A percentile compares a stretch with the other conserved stretches of the same genome.
Conservation (phyloP, 2,113 vertebrate genomes). For the Axis porcinus region DNA sequence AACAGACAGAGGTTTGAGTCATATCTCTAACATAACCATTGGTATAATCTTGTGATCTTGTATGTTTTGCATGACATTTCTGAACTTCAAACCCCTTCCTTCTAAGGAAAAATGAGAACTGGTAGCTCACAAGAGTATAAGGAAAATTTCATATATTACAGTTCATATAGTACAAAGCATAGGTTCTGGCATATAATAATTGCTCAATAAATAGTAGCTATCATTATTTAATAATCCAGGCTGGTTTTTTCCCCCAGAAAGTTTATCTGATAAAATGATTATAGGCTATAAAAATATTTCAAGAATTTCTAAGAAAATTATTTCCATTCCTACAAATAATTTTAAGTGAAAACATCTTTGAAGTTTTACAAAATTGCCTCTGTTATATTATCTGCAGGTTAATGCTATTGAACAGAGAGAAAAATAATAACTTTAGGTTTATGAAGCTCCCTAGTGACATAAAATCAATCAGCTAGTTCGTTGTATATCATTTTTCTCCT, state of each 20-base stretch:
- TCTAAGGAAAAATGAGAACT: not conserved
- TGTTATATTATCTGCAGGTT: not conserved
- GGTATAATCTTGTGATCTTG: not conserved
- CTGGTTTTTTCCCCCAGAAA: not conserved
- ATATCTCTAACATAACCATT: not conserved
- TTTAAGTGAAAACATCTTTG: not conserved
- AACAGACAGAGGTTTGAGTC: not conserved
- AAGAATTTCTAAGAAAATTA: not conserved
- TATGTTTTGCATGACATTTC: not conserved
- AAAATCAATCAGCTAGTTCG: conserved; percentile 42
- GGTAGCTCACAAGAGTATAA: not conserved
- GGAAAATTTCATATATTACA: not conserved
- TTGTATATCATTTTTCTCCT: conserved; percentile 2
- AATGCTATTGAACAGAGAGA: not conserved
- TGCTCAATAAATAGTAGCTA: not conserved
- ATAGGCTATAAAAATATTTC: not conserved
- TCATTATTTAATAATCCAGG: not conserved
- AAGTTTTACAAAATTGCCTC: not conserved
- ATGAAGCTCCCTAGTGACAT: conserved; percentile 1
- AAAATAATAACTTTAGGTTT: conserved; percentile 46
- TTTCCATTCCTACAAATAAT: not conserved
- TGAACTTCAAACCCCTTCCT: not conserved
- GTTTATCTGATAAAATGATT: not conserved
- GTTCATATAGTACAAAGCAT: not conserved
- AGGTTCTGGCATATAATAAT: not conserved